Base-by-base conservation (phyloP, 2,113 vertebrate genomes). In the Paracanthobrama guichenoti region DNA sequence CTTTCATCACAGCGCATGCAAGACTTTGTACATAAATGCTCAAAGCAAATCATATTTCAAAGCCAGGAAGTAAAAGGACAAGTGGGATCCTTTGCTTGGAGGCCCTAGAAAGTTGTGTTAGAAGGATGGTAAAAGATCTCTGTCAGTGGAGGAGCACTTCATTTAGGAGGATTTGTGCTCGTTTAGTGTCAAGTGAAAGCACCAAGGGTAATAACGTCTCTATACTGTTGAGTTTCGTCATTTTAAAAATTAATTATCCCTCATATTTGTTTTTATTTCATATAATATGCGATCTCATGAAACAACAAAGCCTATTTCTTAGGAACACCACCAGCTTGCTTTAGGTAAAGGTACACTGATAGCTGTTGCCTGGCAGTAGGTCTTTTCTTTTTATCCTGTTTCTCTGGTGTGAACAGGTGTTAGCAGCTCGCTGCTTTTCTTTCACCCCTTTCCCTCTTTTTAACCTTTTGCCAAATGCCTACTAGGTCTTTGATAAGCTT, bases 31-130 rank as follows among this genome's bases (percentile, higher is more conserved):
- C 95, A 95, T 94, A 96, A 93, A 90, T 95, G 96, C 96, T 97
- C 97, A 98, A 98, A 97, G 97, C 96, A 97, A 97, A 98, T 98
- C 96, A 95, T 96, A 96, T 99, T 97, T 96, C 96, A 98, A 98
- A 97, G 96, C 93, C 80, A 91, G 92, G 91, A 94, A 93, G 91
- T 90, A 94, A 91, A 94, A 95, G 95, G 93, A 88, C 85, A 87
- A 92, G 91, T 76, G 89, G 83, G 86, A 87, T 86, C 87, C 75
- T 88, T 88, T 86, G 88, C 90, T 91, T 88, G 92, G 80, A 80
- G 89, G 84, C 90, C 88, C 89, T 87, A 87, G 82, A 87, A 86
- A 87, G 81, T 84, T 82, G 69, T 87, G 82, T 82, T 85, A 79
- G 53, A 87, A 80, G 71, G 57, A 72, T 79, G 76, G 57, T 53